These are phyloP conservation scores for Paragorgia papillata DNA, from an alignment of 92 coral and sea anemone genomes.

Conservation along the genomic window DNA sequence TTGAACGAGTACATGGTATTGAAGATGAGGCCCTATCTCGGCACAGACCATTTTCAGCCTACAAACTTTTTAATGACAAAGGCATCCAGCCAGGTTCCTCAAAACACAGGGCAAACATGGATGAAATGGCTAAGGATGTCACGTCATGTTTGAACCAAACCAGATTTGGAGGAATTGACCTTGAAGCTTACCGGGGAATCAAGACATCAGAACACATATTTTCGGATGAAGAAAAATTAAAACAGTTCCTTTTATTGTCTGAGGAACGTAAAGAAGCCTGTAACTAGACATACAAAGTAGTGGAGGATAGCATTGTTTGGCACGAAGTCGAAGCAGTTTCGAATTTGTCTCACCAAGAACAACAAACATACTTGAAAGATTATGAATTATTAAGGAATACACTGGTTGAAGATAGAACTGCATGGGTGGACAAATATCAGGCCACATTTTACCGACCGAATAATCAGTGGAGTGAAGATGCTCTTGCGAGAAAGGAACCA, in stretches of 20 bases:
- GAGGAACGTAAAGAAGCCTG: slow-evolving; percentile 9
- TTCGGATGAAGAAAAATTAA: slow-evolving; percentile 9
- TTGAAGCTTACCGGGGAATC: slow-evolving; percentile 21
- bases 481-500: slow-evolving; percentile 36
- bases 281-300: background rate
- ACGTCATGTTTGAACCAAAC: slow-evolving; percentile 18
- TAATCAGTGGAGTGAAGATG: slow-evolving; percentile 13
- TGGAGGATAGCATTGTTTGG: slow-evolving; percentile 1
- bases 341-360: slow-evolving; percentile 2
- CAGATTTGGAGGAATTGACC: slow-evolving; percentile 14
- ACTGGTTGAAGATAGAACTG: background rate
- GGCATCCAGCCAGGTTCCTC: slow-evolving; percentile 22
- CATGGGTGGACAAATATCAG: slow-evolving; percentile 16
- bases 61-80: background rate
- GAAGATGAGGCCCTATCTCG: slow-evolving; percentile 27
- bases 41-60: slow-evolving; percentile 12
- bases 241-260: slow-evolving; percentile 7
- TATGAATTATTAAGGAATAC: slow-evolving; percentile 10
- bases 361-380: slow-evolving; percentile 7
- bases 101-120: slow-evolving; percentile 16
- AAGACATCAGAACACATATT: slow-evolving; percentile 24
- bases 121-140: slow-evolving; percentile 29
- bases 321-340: slow-evolving; percentile 23
- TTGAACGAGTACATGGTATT: no score
- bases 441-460: slow-evolving; percentile 9